These are phyloP conservation scores for Choreutis nemorana DNA, from an alignment of 2,888 invertebrate genomes.

Conservation along the genomic window DNA sequence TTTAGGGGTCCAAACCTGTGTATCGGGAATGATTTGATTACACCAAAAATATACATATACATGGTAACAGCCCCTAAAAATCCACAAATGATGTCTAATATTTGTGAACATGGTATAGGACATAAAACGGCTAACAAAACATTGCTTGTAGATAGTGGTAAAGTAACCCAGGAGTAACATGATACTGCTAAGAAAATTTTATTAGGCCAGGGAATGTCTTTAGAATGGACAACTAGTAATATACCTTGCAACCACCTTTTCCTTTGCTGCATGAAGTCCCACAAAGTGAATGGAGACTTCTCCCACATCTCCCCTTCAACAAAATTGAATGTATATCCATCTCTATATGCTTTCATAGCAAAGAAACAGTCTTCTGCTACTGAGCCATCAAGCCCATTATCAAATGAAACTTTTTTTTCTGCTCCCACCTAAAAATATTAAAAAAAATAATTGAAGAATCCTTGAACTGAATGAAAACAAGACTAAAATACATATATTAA, in stretches of 20 bases:
- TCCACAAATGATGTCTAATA: conserved; percentile 86
- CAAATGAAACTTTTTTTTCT: conserved; percentile 92
- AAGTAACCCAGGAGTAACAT: conserved; percentile 95
- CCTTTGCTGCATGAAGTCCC: conserved; percentile 95
- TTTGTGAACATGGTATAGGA: conserved; percentile 85
- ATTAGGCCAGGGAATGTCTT: conserved; percentile 78
- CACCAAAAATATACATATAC: conserved; percentile 98
- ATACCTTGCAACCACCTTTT: conserved; percentile 97
- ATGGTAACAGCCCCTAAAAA: conserved; percentile 94
- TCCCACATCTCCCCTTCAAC: conserved; percentile 99
- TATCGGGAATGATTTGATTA: conserved; percentile 93
- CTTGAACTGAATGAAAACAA: too few species aligned
- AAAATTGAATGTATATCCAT: conserved; percentile 93
- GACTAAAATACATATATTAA: too few species aligned
- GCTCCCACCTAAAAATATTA: conserved; percentile 76
- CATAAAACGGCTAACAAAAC: conserved; percentile 83
- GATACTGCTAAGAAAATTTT: conserved; percentile 86
- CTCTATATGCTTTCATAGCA: conserved; percentile 91
- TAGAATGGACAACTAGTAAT: conserved; percentile 86
- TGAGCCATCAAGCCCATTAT: conserved; percentile 95
- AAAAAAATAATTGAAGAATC: conserved; percentile 3
- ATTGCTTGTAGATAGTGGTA: conserved; percentile 93
- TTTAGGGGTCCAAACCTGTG: conserved; percentile 84
- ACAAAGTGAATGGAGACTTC: conserved; percentile 93
- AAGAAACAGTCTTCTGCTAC: conserved; percentile 99